These are phyloP conservation scores for Forbesichthys papilliferus DNA, from an alignment of 2,113 vertebrate species.

Conservation along the genomic window DNA sequence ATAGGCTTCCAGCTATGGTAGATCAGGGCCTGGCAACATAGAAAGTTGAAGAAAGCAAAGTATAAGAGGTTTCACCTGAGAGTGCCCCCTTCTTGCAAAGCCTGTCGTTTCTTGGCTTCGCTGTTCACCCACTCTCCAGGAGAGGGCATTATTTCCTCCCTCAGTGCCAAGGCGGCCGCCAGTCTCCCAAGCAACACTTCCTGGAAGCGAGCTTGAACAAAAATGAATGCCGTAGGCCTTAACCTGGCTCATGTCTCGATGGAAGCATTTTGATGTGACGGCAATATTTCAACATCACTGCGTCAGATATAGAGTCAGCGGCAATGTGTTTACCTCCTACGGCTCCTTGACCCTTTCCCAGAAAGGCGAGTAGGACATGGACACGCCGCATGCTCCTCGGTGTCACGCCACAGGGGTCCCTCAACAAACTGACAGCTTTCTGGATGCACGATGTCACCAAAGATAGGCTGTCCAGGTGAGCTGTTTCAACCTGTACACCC, in stretches of 20 bases:
- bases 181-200: constrained; percentile 60
- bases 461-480: constrained; percentile 61
- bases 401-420: constrained; percentile 41
- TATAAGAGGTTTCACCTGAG: constrained; percentile 60
- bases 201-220: constrained; percentile 60
- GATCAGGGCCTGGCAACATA: too few species aligned
- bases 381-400: constrained; percentile 67
- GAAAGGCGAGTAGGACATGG: constrained; percentile 61
- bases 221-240: not conserved
- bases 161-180: constrained; percentile 44
- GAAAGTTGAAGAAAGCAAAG: too few species aligned
- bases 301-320: too few species aligned
- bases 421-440: constrained; percentile 71
- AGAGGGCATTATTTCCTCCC: constrained; percentile 43
- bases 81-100: constrained; percentile 77
- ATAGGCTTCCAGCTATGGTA: too few species aligned
- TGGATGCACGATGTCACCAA: constrained; percentile 74
- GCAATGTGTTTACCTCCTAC: constrained; percentile 47
- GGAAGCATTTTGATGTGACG: not conserved
- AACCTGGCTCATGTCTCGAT: not conserved
- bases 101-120: constrained; percentile 69
- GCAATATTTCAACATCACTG: not conserved
- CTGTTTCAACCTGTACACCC: constrained; percentile 30
- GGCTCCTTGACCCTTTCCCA: constrained; percentile 28
- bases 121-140: constrained; percentile 70